Percentiles rank a stretch among this genome's conserved stretches.
These are phyloP conservation scores for Melieria omissa DNA, from an alignment of 2,888 invertebrate species.

Conservation along the genomic window DNA sequence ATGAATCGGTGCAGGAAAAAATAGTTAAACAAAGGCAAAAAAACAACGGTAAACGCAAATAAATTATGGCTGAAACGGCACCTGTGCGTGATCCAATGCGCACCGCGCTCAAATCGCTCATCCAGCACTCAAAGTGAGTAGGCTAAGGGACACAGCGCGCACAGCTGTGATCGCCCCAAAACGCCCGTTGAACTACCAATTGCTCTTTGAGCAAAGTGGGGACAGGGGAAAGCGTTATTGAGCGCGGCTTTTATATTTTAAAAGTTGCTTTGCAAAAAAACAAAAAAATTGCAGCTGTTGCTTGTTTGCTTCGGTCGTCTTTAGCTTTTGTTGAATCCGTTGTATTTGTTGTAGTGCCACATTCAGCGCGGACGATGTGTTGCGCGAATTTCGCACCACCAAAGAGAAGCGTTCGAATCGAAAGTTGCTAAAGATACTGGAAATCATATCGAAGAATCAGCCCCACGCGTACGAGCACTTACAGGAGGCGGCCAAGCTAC, in stretches of 20 bases:
- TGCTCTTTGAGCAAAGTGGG: neutral
- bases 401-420: slow-evolving; percentile 54
- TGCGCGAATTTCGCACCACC: slow-evolving; percentile 59
- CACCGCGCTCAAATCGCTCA: slow-evolving; percentile 52
- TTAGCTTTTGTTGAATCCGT: neutral
- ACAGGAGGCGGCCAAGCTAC: slow-evolving; percentile 52
- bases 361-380: slow-evolving; percentile 57
- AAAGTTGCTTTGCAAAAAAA: neutral
- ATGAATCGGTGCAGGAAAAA: slow-evolving; percentile 10
- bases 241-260: neutral
- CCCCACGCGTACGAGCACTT: slow-evolving; percentile 53
- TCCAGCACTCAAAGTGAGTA: slow-evolving; percentile 58
- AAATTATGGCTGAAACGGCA: slow-evolving; percentile 43
- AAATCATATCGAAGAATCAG: slow-evolving; percentile 58
- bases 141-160: slow-evolving; percentile 18
- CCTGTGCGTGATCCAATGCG: slow-evolving; percentile 55
- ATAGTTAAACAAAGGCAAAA: slow-evolving; percentile 22
- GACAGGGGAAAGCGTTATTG: neutral
- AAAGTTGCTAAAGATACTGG: slow-evolving; percentile 57
- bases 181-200: slow-evolving; percentile 9
- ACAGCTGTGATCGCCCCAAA: slow-evolving; percentile 43
- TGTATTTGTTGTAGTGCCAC: slow-evolving; percentile 52
- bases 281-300: neutral
- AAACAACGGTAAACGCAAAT: slow-evolving; percentile 1
- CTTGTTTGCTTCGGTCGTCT: neutral